Evolutionary conservation across 2,113 vertebrate species (phyloP), one percentile per base, ranked within the genome.

Genomic region (Varanus salvator): DNA sequence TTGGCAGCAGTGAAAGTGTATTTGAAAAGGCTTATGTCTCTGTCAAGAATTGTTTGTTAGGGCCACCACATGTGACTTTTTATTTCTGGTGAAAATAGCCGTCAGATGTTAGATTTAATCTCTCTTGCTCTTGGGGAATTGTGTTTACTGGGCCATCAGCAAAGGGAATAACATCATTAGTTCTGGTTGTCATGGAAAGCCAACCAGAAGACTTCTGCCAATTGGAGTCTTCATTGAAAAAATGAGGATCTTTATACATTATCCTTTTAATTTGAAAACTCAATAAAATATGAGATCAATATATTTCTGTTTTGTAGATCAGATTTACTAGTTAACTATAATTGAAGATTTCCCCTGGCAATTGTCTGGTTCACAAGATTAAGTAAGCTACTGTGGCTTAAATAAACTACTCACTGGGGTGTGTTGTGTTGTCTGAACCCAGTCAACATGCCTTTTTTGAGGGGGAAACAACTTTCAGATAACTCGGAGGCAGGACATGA

Each of bases 171-270:
- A 34, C 83, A 6, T 85, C 83, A 34, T 25, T 92, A 85, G 11
- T 12, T 84, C 31, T 90, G 0, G 81, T 31, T 87, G 57, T 6
- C 3, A 5, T 0, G 0, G 0, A 0, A 25, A 82, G 50, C 0
- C 89, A 80, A 1, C 60, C 90, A 80, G 23, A 89, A 75, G 76
- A 52, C 23, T 52, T 23, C 3, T 87, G 27, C 86, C 27, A 5
- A 75, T 54, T 52, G 77, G 31, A 11, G 66, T 19, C n/a, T 50
- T 52, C 29, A 72, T 75, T 80, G 80, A 48, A 86, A 85, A 80
- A 76, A 38, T 80, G 64, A 31, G 60, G 8, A 80, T 27, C 15
- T 0, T 87, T 75, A 57, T 4, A 64, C 17, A 64, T 4, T 64
- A 64, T 21, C 48, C 83, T 8, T 19, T 88, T 52, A 9, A 66